Evolutionary conservation across 2,797 vertebrate genomes (phyloP).

Genomic region (Xiphophorus birchmanni): DNA sequence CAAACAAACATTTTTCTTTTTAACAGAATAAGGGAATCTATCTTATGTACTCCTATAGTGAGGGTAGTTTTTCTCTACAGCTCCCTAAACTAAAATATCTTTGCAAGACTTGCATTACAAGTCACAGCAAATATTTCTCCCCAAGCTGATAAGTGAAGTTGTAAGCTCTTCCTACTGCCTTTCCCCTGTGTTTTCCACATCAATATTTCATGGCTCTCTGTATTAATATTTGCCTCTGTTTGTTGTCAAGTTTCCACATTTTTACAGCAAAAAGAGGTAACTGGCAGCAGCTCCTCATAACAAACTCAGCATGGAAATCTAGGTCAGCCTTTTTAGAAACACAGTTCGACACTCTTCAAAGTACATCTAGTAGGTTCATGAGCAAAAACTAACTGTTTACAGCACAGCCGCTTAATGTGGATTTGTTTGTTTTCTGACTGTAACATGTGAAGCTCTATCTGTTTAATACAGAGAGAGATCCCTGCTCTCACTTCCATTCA

Average conservation of each 20-base stretch:
- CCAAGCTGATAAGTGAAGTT: constrained; percentile 51
- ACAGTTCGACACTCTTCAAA: constrained; percentile 63
- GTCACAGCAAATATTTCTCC: constrained; percentile 46
- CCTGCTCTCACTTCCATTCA: neutral
- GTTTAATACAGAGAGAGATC: neutral
- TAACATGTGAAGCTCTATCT: constrained; percentile 8
- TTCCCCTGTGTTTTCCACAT: constrained; percentile 67
- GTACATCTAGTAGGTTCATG: constrained; percentile 57
- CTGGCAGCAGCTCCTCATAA: constrained; percentile 53
- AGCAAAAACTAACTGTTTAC: constrained; percentile 52
- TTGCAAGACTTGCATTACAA: constrained; percentile 35
- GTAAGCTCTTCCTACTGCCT: constrained; percentile 48
- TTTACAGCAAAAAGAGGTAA: constrained; percentile 57
- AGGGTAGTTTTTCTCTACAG: constrained; percentile 27
- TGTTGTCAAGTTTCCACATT: constrained; percentile 68
- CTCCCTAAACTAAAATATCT: constrained; percentile 36
- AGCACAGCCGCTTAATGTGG: constrained; percentile 20
- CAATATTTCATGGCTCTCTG: constrained; percentile 70
- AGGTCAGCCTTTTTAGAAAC: constrained; percentile 72
- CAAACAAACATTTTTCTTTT: constrained; percentile 18
- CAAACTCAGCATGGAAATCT: constrained; percentile 71
- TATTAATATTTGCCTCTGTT: constrained; percentile 76
- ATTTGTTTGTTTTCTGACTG: constrained; percentile 41
- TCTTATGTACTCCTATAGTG: constrained; percentile 24
- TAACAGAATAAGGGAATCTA: constrained; percentile 22